A percentile compares a stretch with the other conserved stretches of the same genome.
phyloP scores from a whole-genome alignment of 2,888 invertebrate species.

The Apodemia hepburni region DNA sequence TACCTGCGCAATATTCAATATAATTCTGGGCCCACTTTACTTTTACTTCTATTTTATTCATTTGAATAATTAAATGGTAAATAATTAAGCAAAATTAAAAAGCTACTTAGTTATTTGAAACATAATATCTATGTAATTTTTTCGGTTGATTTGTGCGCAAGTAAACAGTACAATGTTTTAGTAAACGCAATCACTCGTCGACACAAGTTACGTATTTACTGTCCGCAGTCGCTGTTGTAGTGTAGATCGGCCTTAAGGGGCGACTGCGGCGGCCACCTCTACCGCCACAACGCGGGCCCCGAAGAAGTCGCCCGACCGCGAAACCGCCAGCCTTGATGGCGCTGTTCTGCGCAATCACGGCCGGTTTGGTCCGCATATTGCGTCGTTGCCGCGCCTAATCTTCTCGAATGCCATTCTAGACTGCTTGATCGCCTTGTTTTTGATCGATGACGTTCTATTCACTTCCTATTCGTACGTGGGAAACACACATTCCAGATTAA shows the following conservation, averaged over 20 bases:
- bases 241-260: not conserved
- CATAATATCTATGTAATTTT: too few relatives aligned
- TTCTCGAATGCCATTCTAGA: constrained; percentile 57
- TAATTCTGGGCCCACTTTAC: too few relatives aligned
- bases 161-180: not conserved
- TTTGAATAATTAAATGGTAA: too few relatives aligned
- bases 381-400: constrained; percentile 63
- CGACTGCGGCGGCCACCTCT: constrained; percentile 44
- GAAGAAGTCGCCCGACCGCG: constrained; percentile 65
- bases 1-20: too few relatives aligned
- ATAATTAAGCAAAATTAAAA: too few relatives aligned
- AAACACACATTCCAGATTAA: constrained; percentile 25
- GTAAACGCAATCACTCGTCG: not conserved
- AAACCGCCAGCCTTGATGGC: constrained; percentile 76
- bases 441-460: constrained; percentile 46
- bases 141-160: too few relatives aligned
- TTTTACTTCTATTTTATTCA: too few relatives aligned
- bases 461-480: constrained; percentile 30
- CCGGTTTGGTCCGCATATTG: constrained; percentile 70
- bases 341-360: constrained; percentile 74
- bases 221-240: not conserved
- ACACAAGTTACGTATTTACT: not conserved
- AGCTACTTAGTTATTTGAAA: too few relatives aligned
- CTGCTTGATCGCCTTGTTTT: constrained; percentile 44
- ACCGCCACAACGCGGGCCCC: constrained; percentile 47